These are phyloP conservation scores for Rhamphomyia laevipes DNA, from an alignment of 2,888 invertebrate genomes.

Conservation along the genomic window DNA sequence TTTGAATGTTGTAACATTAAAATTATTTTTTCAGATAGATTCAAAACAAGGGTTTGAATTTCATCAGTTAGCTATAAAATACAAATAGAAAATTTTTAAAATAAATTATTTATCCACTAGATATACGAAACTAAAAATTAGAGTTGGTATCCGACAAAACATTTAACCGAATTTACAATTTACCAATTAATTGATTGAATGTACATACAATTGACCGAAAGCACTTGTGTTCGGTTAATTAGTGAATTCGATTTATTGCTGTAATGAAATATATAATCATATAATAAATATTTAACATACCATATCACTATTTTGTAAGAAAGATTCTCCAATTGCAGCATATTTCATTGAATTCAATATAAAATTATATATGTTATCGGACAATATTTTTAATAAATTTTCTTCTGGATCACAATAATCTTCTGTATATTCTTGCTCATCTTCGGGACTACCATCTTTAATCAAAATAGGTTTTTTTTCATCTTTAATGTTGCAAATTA, in stretches of 20 bases:
- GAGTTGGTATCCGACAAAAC: too few relatives aligned
- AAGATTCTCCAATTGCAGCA: conserved; percentile 22
- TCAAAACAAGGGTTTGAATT: conserved; percentile 19
- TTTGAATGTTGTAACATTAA: conserved; percentile 22
- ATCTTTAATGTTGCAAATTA: conserved; percentile 21
- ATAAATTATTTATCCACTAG: too few relatives aligned
- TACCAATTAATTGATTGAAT: too few relatives aligned
- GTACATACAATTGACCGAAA: too few relatives aligned
- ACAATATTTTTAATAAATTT: conserved; percentile 27
- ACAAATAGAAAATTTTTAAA: too few relatives aligned
- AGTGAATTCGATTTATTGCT: too few relatives aligned
- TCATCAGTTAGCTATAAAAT: conserved; percentile 10
- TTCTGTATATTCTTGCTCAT: conserved; percentile 26
- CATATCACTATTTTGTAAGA: conserved; percentile 15
- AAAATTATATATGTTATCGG: conserved; percentile 22
- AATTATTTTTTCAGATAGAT: conserved; percentile 23
- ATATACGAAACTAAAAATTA: too few relatives aligned
- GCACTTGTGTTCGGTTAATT: too few relatives aligned
- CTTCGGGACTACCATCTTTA: conserved; percentile 9
- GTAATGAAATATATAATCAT: neutral
- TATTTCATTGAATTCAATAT: conserved; percentile 23
- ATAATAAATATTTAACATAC: conserved; percentile 9
- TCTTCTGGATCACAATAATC: conserved; percentile 31
- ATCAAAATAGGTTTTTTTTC: conserved; percentile 9
- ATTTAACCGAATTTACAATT: too few relatives aligned